Base-by-base conservation (phyloP, 2,113 vertebrate species). In the Desmodus rotundus region DNA sequence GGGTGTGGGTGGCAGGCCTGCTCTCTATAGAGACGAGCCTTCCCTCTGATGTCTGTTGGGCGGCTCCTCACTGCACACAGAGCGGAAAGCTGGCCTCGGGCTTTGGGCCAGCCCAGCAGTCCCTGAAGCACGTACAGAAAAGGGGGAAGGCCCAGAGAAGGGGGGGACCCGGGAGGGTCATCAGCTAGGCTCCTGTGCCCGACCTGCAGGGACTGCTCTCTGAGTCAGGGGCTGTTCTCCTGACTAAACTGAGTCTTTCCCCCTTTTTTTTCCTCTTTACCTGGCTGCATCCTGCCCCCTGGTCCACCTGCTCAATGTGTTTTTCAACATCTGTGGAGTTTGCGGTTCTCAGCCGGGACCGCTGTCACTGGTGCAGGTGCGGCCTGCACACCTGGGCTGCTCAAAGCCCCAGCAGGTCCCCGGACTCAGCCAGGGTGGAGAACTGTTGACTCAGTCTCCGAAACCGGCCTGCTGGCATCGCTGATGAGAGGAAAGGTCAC, bases 321-420 rank as follows among this genome's bases (percentile, higher is more conserved):
- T 38, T 36, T 38, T 11, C 26, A 70, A n/a, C 17, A 4, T 4
- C 38, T 3, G 2, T 45, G 13, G 41, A 45, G 70, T 16, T 70
- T 38, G 68, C 19, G 8, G 14, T 8, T 54, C 65, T 78, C 50
- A 28, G 36, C 72, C 16, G 58, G 73, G 47, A 24, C 28, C n/a
- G 22, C 28, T 26, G 4, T 12, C 6, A 5, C 19, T 0, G 2
- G n/a, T 5, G 38, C 0, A 3, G 28, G 16, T 36, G 2, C 24
- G 7, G 9, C 52, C 7, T 1, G 77, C 2, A 1, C 11, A 1
- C 36, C 3, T 0, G 4, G 14, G 5, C 4, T 24, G 50, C 84
- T 31, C 26, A 0, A 3, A n/a, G 91, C 24, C n/a, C 31, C 8
- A 8, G 47, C 61, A 14, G 38, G 36, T 7, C 3, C 10, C 43